Conservation (phyloP, 2,113 vertebrate genomes). For the Cisticola juncidis region DNA sequence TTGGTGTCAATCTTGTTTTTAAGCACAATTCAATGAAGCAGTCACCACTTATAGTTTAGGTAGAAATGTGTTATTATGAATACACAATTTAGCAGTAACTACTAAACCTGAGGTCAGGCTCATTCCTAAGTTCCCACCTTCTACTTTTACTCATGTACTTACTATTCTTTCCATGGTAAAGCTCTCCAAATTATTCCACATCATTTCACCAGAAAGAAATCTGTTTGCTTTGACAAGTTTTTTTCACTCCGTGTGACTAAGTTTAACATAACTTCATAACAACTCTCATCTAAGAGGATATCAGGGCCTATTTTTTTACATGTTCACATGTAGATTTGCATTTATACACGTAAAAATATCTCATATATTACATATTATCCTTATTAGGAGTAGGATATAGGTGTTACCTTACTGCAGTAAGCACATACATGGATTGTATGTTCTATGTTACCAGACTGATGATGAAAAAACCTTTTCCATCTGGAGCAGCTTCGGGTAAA, state of each 20-base stretch:
- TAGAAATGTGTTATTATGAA: background rate
- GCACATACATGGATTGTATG: background rate
- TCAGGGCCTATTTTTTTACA: background rate
- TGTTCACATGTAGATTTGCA: background rate
- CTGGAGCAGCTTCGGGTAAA: background rate
- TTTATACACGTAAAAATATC: background rate
- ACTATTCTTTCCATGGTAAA: background rate
- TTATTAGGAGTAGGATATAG: background rate
- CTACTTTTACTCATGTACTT: accelerated
- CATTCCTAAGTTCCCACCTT: background rate
- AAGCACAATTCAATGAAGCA: background rate
- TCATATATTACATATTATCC: background rate
- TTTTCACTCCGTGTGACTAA: background rate
- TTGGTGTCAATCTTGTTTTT: background rate
- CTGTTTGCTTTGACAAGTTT: background rate
- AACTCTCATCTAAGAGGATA: background rate
- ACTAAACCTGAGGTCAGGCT: background rate
- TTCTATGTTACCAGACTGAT: background rate
- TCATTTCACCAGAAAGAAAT: background rate
- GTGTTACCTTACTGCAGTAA: background rate
- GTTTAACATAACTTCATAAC: background rate
- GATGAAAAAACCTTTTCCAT: background rate
- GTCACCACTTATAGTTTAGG: background rate
- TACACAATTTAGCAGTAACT: background rate
- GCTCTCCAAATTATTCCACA: background rate